Evolutionary conservation across 2,797 vertebrate genomes (phyloP).

Genomic region (Clarias laeviceps): DNA sequence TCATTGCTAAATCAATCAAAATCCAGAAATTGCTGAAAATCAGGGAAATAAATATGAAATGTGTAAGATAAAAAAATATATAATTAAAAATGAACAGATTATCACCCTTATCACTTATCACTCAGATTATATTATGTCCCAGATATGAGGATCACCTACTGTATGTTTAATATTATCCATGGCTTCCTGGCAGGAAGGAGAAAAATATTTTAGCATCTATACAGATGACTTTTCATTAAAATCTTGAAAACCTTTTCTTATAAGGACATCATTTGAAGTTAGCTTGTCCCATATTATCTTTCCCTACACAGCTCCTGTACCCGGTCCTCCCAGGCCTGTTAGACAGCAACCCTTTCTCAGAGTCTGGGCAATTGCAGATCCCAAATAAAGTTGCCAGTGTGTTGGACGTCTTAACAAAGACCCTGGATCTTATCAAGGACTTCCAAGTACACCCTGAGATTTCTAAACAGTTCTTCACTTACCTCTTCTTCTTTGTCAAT

Average conservation of each 20-base stretch:
- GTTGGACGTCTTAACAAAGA: constrained; percentile 67
- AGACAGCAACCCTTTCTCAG: constrained; percentile 76
- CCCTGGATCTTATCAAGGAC: constrained; percentile 66
- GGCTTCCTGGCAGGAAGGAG: too few relatives aligned
- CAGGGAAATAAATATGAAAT: too few relatives aligned
- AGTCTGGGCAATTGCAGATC: constrained; percentile 53
- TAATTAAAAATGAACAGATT: too few relatives aligned
- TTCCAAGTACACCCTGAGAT: constrained; percentile 75
- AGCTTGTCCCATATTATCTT: neutral
- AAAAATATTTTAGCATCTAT: neutral
- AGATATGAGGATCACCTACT: too few relatives aligned
- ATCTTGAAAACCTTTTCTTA: neutral
- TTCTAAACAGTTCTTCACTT: constrained; percentile 75
- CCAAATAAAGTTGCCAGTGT: constrained; percentile 67
- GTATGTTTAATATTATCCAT: too few relatives aligned
- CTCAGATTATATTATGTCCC: too few relatives aligned
- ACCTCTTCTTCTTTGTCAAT: constrained; percentile 82
- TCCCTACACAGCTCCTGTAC: constrained; percentile 70
- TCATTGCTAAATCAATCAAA: too few relatives aligned
- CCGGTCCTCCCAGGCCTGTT: constrained; percentile 72
- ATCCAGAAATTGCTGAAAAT: too few relatives aligned
- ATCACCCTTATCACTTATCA: too few relatives aligned
- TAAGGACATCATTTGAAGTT: neutral
- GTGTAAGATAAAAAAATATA: too few relatives aligned
- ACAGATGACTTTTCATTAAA: neutral